Conservation (phyloP, 1,140 invertebrate species). For the Holotrichia oblita region DNA sequence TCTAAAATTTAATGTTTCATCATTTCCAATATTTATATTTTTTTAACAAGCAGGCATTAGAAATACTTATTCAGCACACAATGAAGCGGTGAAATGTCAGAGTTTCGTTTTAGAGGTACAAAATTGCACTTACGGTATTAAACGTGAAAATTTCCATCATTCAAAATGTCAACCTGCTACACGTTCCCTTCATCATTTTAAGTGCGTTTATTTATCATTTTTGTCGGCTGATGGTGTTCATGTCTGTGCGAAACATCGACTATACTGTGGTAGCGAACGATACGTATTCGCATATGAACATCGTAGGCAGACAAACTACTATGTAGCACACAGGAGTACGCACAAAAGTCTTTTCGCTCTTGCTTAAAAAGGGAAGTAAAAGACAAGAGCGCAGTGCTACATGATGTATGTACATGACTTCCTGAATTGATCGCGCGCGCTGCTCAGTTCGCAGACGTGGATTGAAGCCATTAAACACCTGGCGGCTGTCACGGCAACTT, state of each 20-base stretch:
- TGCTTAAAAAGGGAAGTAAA: slow-evolving; percentile 13
- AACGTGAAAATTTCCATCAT: neutral
- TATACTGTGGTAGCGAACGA: neutral
- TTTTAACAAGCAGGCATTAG: no score
- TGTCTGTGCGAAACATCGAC: neutral
- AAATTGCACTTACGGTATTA: slow-evolving; percentile 27
- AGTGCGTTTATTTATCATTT: slow-evolving; percentile 30
- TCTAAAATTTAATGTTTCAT: no score
- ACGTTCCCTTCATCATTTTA: slow-evolving; percentile 21
- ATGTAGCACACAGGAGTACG: neutral
- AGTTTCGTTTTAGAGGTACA: neutral
- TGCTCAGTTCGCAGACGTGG: slow-evolving; percentile 36
- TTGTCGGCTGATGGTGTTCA: neutral
- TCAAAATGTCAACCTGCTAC: neutral
- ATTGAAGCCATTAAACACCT: slow-evolving; percentile 53
- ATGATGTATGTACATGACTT: slow-evolving; percentile 48
- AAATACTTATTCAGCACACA: no score
- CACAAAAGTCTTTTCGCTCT: slow-evolving; percentile 5
- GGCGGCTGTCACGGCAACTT: slow-evolving; percentile 48
- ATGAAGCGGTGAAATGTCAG: no score
- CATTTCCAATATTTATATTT: no score
- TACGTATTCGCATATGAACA: neutral
- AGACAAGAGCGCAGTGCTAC: slow-evolving; percentile 37
- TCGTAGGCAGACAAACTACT: neutral
- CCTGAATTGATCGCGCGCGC: slow-evolving; percentile 45